Evolutionary conservation across 2,797 vertebrate species (phyloP).

Genomic region (Eidolon dupreanum): DNA sequence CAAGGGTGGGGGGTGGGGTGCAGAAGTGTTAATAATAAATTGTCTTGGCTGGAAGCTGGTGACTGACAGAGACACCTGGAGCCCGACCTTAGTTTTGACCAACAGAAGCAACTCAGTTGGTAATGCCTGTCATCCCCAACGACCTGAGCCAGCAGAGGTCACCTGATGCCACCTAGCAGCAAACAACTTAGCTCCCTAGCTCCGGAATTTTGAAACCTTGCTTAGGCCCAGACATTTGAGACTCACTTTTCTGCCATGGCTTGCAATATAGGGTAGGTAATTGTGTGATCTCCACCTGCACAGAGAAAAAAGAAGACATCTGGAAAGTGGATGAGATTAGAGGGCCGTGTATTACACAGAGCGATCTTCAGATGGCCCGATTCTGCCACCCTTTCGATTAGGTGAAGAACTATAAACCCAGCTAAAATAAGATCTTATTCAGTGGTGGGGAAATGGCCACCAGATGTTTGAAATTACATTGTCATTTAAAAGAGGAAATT

Average conservation of each 20-base stretch:
- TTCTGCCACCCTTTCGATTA: not conserved
- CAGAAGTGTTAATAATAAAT: not conserved
- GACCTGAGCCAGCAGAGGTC: not conserved
- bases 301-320: not conserved
- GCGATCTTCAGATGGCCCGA: not conserved
- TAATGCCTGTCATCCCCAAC: not conserved
- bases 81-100: not conserved
- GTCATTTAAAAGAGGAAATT: not conserved
- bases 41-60: not conserved
- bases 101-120: not conserved
- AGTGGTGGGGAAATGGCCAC: not conserved
- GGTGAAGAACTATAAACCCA: not conserved
- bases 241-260: slow-evolving; percentile 93
- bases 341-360: rapidly evolving
- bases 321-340: not conserved
- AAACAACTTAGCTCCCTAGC: not conserved
- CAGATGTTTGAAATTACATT: not conserved
- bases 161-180: not conserved
- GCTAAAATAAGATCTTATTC: not conserved
- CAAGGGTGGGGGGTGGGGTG: not conserved
- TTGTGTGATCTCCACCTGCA: slow-evolving; percentile 96
- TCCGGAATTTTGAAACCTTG: not conserved
- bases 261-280: slow-evolving; percentile 96
- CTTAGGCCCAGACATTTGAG: not conserved
- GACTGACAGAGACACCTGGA: slow-evolving; percentile 60